A percentile compares a stretch with the other conserved stretches of the same genome.
Evolutionary conservation across 2,113 vertebrate genomes (phyloP).

Genomic region (Upupa epops): DNA sequence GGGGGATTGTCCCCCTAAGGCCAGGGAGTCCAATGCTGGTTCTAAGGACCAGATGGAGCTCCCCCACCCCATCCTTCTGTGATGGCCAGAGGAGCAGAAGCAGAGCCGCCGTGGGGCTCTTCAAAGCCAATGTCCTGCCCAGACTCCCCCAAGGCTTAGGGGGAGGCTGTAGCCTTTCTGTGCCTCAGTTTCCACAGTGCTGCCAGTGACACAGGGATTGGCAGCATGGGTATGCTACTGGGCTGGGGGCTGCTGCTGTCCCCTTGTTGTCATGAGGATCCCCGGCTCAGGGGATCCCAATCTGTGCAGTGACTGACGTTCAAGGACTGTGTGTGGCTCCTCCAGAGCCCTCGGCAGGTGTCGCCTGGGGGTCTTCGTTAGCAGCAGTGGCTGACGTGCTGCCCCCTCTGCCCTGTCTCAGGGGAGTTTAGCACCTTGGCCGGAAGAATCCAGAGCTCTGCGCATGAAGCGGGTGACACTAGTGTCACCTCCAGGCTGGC

Average conservation of each 20-base stretch:
- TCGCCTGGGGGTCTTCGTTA: accelerated
- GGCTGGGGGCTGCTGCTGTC: neutral
- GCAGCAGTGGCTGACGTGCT: neutral
- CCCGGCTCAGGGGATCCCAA: accelerated
- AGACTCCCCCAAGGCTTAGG: neutral
- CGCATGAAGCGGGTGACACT: neutral
- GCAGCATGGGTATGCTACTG: neutral
- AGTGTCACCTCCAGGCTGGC: neutral
- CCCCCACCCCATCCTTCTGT: neutral
- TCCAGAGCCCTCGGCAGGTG: neutral
- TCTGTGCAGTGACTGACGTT: accelerated
- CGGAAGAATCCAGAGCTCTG: neutral
- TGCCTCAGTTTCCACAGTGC: neutral
- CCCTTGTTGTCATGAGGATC: neutral
- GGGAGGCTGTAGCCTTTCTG: neutral
- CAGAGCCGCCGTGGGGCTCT: accelerated
- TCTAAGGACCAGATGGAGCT: neutral
- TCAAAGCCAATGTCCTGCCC: neutral
- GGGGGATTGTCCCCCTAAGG: neutral
- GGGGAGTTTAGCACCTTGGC: neutral
- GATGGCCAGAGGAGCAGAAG: neutral
- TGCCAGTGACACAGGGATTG: accelerated
- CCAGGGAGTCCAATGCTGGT: neutral
- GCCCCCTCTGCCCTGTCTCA: accelerated
- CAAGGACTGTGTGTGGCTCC: accelerated